Evolutionary conservation across 2,797 vertebrate species (phyloP), one percentile per base, ranked within the genome.

Genomic region (Sebastes steindachneri): DNA sequence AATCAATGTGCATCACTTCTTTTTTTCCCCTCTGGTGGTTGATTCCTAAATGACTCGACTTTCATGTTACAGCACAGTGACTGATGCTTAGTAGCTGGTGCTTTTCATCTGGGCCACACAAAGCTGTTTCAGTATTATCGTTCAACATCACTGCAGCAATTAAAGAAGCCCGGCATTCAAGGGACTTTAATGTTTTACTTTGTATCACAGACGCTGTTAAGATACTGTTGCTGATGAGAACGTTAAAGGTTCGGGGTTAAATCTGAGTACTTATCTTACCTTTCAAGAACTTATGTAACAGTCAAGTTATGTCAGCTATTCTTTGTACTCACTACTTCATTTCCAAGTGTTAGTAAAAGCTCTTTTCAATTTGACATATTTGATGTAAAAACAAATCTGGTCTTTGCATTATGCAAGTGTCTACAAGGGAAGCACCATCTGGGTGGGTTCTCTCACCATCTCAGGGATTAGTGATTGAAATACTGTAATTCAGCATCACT

Each of bases 91-190:
- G 77, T 82, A 89, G 89, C 79, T 87, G 10, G 2, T 26, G 55
- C 59, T 83, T 87, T 89, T 88, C 26, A 87, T 92, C 79, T 86
- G 67, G 63, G 70, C 79, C 65, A 11, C 80, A 80, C 80, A 76
- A 72, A 87, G 76, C 72, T 21, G 74, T 73, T 82, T 82, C 60
- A 59, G 33, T 80, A 21, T 86, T 53, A 88, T 87, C 80, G 15
- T 80, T 82, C 69, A 83, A 10, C 77, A 77, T 90, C 86, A 51
- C 73, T 19, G 54, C 77, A 35, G 73, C 79, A 85, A 87, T 92
- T 89, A 83, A 63, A 58, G 68, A 64, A 63, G 68, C 75, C 77
- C 37, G 51, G 68, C 37, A 15, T 68, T 26, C 19, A 8, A 51
- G 75, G 67, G 64, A 59, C 82, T 89, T 90, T 81, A 10, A 79